Percentiles rank a stretch among this genome's conserved stretches.
phyloP scores from a whole-genome alignment of 2,113 vertebrate species.

The Hippocampus mohnikei region DNA sequence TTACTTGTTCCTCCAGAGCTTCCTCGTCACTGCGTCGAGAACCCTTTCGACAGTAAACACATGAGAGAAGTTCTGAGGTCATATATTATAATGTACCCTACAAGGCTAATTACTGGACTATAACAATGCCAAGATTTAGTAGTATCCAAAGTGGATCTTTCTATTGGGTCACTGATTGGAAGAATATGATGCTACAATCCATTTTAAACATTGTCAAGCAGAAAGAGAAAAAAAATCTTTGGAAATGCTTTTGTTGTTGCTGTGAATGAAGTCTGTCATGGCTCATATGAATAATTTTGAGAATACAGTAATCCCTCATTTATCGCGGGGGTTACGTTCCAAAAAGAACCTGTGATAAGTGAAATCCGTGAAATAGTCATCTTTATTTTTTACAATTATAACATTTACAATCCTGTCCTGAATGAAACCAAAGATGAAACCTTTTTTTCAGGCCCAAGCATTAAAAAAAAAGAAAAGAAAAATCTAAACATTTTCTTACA shows the following conservation, averaged over 20 bases:
- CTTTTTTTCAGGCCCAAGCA: too few species aligned
- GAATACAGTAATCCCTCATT: neutral
- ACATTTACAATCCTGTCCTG: too few species aligned
- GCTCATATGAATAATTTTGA: neutral
- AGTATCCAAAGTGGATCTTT: neutral
- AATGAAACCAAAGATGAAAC: too few species aligned
- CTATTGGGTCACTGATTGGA: neutral
- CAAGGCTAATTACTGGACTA: neutral
- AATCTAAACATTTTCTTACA: too few species aligned
- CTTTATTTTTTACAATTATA: too few species aligned
- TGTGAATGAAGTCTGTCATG: too few species aligned
- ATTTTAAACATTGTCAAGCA: neutral
- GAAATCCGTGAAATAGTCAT: too few species aligned
- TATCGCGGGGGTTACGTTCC: too few species aligned
- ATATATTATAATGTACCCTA: neutral
- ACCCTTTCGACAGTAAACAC: slow-evolving; percentile 68
- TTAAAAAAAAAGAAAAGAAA: too few species aligned
- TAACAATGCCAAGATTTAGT: neutral
- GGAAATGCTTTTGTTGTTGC: too few species aligned
- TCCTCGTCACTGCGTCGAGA: slow-evolving; percentile 89
- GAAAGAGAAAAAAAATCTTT: too few species aligned
- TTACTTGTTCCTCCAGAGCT: slow-evolving; percentile 91
- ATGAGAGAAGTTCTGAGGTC: neutral
- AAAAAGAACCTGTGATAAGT: too few species aligned
- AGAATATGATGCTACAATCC: neutral